Percentiles rank a stretch among this genome's conserved stretches.
These are phyloP conservation scores for Callyntrura guangdongensis DNA, from an alignment of 2,888 invertebrate genomes.

Conservation along the genomic window DNA sequence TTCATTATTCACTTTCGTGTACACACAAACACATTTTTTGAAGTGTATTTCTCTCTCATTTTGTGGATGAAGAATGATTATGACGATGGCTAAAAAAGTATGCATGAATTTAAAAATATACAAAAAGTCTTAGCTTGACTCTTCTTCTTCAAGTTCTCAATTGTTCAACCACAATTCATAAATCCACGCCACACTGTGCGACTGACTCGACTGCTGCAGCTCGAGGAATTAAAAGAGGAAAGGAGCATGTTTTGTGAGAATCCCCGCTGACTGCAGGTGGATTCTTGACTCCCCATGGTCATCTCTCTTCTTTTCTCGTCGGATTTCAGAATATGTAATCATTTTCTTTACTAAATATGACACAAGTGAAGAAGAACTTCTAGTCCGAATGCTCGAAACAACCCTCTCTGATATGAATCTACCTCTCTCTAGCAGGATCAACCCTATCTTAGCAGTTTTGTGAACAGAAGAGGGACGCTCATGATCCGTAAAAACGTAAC, in stretches of 20 bases:
- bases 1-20: slow-evolving; percentile 12
- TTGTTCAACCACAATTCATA: slow-evolving; percentile 77
- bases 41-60: slow-evolving; percentile 9
- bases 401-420: background rate
- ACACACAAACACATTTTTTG: background rate
- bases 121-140: slow-evolving; percentile 29
- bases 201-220: slow-evolving; percentile 73
- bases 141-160: slow-evolving; percentile 64
- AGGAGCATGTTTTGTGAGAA: slow-evolving; percentile 76
- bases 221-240: slow-evolving; percentile 72
- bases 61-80: slow-evolving; percentile 40
- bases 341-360: slow-evolving; percentile 79
- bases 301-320: slow-evolving; percentile 73
- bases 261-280: slow-evolving; percentile 80
- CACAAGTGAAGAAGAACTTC: slow-evolving; percentile 61
- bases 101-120: slow-evolving; percentile 35
- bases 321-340: slow-evolving; percentile 74
- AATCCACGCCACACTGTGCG: slow-evolving; percentile 77
- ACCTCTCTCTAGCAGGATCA: too few relatives aligned
- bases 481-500: background rate
- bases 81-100: slow-evolving; percentile 44
- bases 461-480: background rate
- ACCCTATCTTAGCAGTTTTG: background rate
- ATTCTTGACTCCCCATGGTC: slow-evolving; percentile 80
- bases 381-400: background rate